phyloP scores from a whole-genome alignment of 2,888 invertebrate species.

The Leptarthrus brevirostris region DNA sequence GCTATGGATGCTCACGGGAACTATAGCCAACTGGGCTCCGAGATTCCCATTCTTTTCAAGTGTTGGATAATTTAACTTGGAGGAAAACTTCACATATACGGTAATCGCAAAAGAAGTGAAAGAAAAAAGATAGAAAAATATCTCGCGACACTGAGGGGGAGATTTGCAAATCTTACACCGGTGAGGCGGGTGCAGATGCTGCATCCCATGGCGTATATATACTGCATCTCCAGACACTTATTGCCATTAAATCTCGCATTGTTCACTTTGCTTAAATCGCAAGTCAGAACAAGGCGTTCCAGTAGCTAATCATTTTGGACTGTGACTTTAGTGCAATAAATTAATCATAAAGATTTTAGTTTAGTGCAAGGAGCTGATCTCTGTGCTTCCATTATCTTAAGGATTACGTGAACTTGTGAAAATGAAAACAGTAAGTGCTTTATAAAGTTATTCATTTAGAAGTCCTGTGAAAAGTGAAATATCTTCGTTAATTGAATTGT shows the following conservation, averaged over 20 bases:
- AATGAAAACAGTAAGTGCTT: slow-evolving; percentile 46
- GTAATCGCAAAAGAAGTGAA: slow-evolving; percentile 34
- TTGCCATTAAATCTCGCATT: slow-evolving; percentile 66
- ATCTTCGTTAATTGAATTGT: not conserved
- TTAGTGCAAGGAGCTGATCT: not conserved
- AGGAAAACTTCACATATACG: slow-evolving; percentile 4
- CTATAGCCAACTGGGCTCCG: not conserved
- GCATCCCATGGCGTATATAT: slow-evolving; percentile 61
- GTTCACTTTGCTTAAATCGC: slow-evolving; percentile 52
- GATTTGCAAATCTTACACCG: slow-evolving; percentile 38
- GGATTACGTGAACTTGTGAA: slow-evolving; percentile 49
- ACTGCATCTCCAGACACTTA: slow-evolving; percentile 65
- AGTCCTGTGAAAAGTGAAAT: not conserved
- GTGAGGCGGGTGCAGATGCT: slow-evolving; percentile 14
- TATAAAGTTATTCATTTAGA: not conserved
- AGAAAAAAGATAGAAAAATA: slow-evolving; percentile 20
- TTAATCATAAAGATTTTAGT: not conserved
- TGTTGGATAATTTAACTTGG: slow-evolving; percentile 23
- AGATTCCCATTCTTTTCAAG: slow-evolving; percentile 34
- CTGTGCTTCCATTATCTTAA: slow-evolving; percentile 4
- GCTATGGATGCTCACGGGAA: slow-evolving; percentile 12
- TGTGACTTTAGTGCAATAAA: slow-evolving; percentile 8
- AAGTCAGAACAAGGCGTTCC: slow-evolving; percentile 32
- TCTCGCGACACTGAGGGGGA: slow-evolving; percentile 43
- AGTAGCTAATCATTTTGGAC: slow-evolving; percentile 11